Percentiles rank a stretch among this genome's conserved stretches.
Evolutionary conservation across 2,113 vertebrate species (phyloP).

Genomic region (Tragelaphus scriptus): DNA sequence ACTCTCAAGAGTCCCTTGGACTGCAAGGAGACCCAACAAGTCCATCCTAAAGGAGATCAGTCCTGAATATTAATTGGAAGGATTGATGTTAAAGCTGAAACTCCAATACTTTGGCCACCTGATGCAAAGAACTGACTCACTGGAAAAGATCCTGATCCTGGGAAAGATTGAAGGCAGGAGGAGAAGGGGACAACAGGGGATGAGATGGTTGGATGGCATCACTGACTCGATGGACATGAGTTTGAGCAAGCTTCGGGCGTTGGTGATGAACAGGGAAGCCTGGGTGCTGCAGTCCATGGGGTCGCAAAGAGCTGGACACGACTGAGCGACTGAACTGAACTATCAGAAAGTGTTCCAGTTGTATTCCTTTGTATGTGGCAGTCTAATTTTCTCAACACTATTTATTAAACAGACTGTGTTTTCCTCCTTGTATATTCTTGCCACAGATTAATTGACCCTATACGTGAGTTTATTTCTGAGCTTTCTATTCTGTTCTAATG

Average conservation of each 20-base stretch:
- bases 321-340: background rate
- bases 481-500: background rate
- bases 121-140: background rate
- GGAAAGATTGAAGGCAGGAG: background rate
- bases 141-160: background rate
- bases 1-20: background rate
- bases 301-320: accelerated
- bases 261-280: background rate
- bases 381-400: background rate
- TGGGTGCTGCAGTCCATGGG: background rate
- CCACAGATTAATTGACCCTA: background rate
- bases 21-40: background rate
- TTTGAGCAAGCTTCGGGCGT: background rate
- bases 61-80: background rate
- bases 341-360: background rate
- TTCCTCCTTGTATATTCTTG: background rate
- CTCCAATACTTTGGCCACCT: background rate
- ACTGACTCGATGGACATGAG: background rate
- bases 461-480: background rate
- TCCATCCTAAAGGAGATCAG: background rate
- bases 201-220: background rate
- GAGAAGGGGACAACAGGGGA: background rate
- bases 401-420: background rate
- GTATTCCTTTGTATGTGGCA: background rate
- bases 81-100: background rate